A percentile compares a stretch with the other conserved stretches of the same genome.
phyloP scores from a whole-genome alignment of 1,140 invertebrate genomes.

The Drosophila erecta region DNA sequence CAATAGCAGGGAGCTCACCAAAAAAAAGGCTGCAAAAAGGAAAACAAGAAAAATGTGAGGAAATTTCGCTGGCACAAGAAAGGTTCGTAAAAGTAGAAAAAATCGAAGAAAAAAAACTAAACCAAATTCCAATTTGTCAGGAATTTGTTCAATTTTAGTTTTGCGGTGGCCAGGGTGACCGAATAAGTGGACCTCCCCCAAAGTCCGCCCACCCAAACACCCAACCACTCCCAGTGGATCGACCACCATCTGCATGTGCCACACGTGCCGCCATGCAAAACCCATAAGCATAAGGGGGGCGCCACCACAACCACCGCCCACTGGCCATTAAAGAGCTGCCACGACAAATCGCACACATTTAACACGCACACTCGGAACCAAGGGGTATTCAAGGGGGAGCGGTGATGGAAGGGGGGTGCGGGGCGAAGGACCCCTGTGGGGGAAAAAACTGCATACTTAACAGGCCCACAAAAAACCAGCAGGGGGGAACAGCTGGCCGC shows the following conservation, averaged over 20 bases:
- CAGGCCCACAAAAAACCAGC: conserved; percentile 66
- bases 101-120: conserved; percentile 66
- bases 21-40: conserved; percentile 42
- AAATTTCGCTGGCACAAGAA: conserved; percentile 74
- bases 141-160: conserved; percentile 84
- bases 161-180: conserved; percentile 51
- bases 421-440: conserved; percentile 31
- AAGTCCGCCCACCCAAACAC: conserved; percentile 1
- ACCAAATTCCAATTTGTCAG: conserved; percentile 84
- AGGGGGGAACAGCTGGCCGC: conserved; percentile 65
- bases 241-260: conserved; percentile 65
- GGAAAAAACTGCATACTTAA: conserved; percentile 79
- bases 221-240: not conserved
- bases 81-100: conserved; percentile 35
- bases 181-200: conserved; percentile 8
- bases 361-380: conserved; percentile 59
- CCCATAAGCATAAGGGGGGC: conserved; percentile 67
- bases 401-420: too few relatives aligned
- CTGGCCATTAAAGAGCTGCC: conserved; percentile 75
- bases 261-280: conserved; percentile 79
- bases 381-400: not conserved
- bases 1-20: conserved; percentile 52
- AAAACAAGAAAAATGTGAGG: conserved; percentile 74
- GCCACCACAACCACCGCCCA: conserved; percentile 11
- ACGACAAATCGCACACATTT: conserved; percentile 81